Evolutionary conservation across 1,140 invertebrate genomes (phyloP), one percentile per base, ranked within the genome.

Genomic region (Cherax quadricarinatus): DNA sequence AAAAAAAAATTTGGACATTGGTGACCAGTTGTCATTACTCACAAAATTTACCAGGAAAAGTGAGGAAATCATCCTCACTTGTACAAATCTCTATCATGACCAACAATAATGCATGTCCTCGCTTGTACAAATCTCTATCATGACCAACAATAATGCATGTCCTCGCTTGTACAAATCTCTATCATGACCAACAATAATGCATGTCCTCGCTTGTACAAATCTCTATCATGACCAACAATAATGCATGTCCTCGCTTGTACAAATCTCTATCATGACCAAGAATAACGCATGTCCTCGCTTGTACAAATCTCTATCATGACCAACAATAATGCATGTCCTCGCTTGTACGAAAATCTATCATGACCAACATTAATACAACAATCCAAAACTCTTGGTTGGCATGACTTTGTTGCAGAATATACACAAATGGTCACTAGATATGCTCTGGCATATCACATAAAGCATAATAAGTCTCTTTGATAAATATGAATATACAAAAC

Each of bases 401-500:
- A 30, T 75, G 70, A n/a, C 70, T 75, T 21, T n/a, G n/a, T 41
- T 75, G 70, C 70, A 75, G 70, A 75, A 30, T 73, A 75, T 30
- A 75, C 70, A 75, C 70, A 75, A 75, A 75, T 75, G 70, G 70
- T 75, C 70, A 75, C 70, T 30, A 75, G 70, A 30, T 75, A 75
- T 75, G 70, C 70, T 7, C 70, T 75, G 30, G 24, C 6, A 75
- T 83, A 60, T 60, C 81, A 83, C 81, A 83, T 60, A 9, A 83
- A 83, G 81, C 81, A 57, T 83, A 51, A 21, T 41, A 41, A 41
- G 30, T 83, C 57, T 60, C 81, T 30, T 60, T 48, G 57, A 83
- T 83, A 83, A 83, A 83, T 83, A 83, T 83, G 81, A 83, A 83
- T 51, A 83, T 83, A 83, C 81, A 83, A 83, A 83, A 83, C 57